Percentiles rank a stretch among this genome's conserved stretches.
Conservation (phyloP, 1,140 invertebrate species). For the Epicauta chinensis region DNA sequence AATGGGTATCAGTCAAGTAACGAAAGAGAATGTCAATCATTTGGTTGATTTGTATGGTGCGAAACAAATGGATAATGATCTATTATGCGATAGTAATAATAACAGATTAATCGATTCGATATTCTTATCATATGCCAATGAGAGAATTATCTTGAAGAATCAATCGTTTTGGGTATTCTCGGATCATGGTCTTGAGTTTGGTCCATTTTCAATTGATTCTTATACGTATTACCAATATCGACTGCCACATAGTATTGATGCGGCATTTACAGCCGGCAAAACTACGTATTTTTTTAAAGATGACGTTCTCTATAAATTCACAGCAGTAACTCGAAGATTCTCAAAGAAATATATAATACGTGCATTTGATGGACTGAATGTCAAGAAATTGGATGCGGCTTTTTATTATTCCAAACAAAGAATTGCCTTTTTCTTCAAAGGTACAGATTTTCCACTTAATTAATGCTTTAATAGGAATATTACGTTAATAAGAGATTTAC, state of each 20-base stretch:
- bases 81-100: background rate
- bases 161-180: background rate
- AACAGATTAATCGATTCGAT: background rate
- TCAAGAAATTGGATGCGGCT: slow-evolving; percentile 1
- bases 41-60: slow-evolving; percentile 1
- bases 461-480: too few species aligned
- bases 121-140: background rate
- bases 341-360: slow-evolving; percentile 1
- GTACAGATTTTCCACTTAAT: background rate
- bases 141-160: slow-evolving; percentile 58
- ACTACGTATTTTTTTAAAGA: background rate
- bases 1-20: background rate
- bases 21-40: background rate
- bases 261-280: background rate
- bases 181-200: background rate
- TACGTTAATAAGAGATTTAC: background rate
- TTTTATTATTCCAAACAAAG: background rate
- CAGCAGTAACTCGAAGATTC: background rate
- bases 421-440: slow-evolving; percentile 7
- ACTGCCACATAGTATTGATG: slow-evolving; percentile 3
- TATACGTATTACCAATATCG: background rate
- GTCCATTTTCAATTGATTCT: background rate
- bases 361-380: too few species aligned
- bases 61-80: background rate
- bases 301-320: slow-evolving; percentile 1